Conservation (phyloP, 2,113 vertebrate genomes). For the Smithornis capensis region DNA sequence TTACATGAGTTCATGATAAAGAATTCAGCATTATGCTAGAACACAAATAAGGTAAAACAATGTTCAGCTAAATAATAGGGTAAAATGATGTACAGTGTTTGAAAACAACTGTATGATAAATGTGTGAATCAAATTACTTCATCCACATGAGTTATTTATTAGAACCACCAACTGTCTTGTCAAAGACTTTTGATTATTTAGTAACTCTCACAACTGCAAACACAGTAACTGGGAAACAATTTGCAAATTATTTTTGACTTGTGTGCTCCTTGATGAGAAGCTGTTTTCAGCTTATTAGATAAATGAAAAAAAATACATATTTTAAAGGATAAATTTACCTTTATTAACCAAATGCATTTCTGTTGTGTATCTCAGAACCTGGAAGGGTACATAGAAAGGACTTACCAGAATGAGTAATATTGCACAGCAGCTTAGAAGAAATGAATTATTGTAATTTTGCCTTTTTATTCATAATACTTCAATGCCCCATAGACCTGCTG, state of each 20-base stretch:
- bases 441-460: not conserved
- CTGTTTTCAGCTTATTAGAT: not conserved
- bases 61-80: not conserved
- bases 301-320: not conserved
- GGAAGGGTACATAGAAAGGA: not conserved
- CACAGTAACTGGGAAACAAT: not conserved
- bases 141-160: not conserved
- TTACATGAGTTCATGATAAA: not conserved
- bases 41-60: not conserved
- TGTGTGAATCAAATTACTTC: not conserved
- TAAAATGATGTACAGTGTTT: not conserved
- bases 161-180: not conserved
- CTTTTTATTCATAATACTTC: constrained; percentile 18
- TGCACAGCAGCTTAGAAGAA: not conserved
- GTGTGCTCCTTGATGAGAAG: not conserved
- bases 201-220: not conserved
- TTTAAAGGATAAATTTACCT: not conserved
- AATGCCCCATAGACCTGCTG: not conserved
- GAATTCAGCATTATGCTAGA: not conserved
- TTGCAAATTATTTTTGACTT: not conserved
- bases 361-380: not conserved
- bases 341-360: not conserved
- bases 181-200: not conserved
- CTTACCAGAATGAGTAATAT: not conserved
- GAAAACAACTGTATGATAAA: not conserved